A percentile compares a stretch with the other conserved stretches of the same genome.
phyloP scores from a whole-genome alignment of 1,140 invertebrate genomes.

The Colletes latitarsis region DNA sequence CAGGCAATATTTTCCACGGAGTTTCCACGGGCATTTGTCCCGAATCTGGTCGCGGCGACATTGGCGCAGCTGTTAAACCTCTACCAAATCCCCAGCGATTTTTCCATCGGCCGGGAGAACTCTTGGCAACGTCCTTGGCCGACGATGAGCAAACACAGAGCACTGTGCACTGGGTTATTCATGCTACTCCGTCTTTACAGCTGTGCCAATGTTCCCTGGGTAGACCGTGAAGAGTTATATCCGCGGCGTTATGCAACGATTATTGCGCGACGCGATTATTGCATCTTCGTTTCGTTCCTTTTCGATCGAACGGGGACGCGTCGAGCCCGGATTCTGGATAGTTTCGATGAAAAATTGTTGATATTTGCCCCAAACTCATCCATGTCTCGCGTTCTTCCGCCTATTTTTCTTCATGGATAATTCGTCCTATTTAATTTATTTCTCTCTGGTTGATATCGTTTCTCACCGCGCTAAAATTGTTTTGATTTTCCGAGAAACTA shows the following conservation, averaged over 20 bases:
- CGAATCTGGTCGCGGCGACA: slow-evolving; percentile 15
- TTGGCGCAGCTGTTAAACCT: slow-evolving; percentile 46
- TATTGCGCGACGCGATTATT: slow-evolving; percentile 28
- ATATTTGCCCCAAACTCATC: too few relatives aligned
- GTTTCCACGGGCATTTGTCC: slow-evolving; percentile 4
- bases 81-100: slow-evolving; percentile 11
- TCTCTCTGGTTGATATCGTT: too few relatives aligned
- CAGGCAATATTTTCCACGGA: slow-evolving; percentile 26
- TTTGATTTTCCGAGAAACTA: too few relatives aligned
- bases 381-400: too few relatives aligned
- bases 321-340: too few relatives aligned
- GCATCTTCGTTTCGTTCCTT: neutral
- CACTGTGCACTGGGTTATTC: slow-evolving; percentile 30
- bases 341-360: too few relatives aligned
- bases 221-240: slow-evolving; percentile 26
- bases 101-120: slow-evolving; percentile 47
- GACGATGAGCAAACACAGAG: slow-evolving; percentile 42
- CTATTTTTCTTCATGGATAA: too few relatives aligned
- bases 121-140: slow-evolving; percentile 40
- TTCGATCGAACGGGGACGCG: neutral
- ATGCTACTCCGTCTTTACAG: slow-evolving; percentile 17
- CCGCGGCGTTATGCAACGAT: slow-evolving; percentile 31
- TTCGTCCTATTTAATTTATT: too few relatives aligned
- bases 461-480: too few relatives aligned
- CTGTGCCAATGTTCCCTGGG: slow-evolving; percentile 33